Evolutionary conservation across 2,797 vertebrate genomes (phyloP).

Genomic region (Allobates femoralis): DNA sequence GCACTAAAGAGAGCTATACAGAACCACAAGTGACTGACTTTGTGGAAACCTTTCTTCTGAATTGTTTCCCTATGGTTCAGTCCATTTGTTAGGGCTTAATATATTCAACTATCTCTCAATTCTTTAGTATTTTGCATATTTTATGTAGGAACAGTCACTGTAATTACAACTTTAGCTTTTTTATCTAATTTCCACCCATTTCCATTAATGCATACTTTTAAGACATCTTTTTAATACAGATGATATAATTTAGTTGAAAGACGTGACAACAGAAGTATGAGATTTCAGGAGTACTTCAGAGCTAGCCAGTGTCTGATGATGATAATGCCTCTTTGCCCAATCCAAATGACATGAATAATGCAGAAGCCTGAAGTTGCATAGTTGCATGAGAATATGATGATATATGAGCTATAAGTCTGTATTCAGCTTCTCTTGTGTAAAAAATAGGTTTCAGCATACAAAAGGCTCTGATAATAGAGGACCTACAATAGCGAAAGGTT

Average conservation of each 20-base stretch:
- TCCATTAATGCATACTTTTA: neutral
- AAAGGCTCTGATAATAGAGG: neutral
- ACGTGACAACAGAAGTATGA: constrained; percentile 18
- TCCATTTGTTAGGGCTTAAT: neutral
- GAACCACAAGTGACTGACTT: neutral
- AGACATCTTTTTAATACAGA: neutral
- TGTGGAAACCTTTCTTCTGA: neutral
- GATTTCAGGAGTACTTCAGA: constrained; percentile 41
- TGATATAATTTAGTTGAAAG: constrained; percentile 1
- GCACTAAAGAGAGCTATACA: neutral
- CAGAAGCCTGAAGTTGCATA: constrained; percentile 26
- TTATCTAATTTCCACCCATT: neutral
- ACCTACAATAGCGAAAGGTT: neutral
- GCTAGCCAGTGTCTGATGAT: constrained; percentile 25
- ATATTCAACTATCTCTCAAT: neutral
- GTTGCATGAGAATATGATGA: constrained; percentile 23
- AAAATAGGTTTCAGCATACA: constrained; percentile 28
- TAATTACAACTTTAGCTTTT: neutral
- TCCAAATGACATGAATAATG: constrained; percentile 60
- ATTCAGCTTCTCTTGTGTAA: constrained; percentile 14
- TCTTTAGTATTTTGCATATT: constrained; percentile 1
- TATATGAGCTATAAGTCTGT: constrained; percentile 9
- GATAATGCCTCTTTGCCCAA: constrained; percentile 30
- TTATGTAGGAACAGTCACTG: neutral
- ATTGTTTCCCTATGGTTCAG: neutral